phyloP scores from a whole-genome alignment of 2,888 invertebrate species.

The Brachyptera risi region DNA sequence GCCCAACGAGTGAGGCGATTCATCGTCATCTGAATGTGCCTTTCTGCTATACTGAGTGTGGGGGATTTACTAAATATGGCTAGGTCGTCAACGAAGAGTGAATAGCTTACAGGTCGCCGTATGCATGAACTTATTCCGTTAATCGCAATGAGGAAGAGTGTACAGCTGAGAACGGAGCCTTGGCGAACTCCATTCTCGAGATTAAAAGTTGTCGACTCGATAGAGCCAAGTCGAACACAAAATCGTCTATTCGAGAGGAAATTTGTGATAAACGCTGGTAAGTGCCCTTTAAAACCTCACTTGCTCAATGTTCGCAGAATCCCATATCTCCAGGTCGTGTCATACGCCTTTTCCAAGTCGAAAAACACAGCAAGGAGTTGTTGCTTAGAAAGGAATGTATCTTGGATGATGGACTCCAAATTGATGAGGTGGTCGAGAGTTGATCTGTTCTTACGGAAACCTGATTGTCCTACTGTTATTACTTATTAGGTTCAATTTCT shows the following conservation, averaged over 20 bases:
- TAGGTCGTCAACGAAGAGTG: background rate
- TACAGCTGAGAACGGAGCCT: background rate
- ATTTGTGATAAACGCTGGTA: too few relatives aligned
- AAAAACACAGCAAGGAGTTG: conserved; percentile 34
- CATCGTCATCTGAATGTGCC: background rate
- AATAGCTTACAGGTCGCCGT: background rate
- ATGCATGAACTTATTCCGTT: too few relatives aligned
- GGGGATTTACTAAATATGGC: too few relatives aligned
- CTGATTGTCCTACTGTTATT: conserved; percentile 29
- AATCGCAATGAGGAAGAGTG: background rate
- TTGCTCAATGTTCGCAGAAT: conserved; percentile 24
- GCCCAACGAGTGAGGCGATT: background rate
- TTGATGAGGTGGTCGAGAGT: conserved; percentile 17
- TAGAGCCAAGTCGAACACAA: background rate
- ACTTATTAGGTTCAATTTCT: conserved; percentile 28
- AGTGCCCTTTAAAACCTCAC: conserved; percentile 30
- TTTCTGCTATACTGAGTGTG: background rate
- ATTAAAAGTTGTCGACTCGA: background rate
- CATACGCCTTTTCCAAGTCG: conserved; percentile 30
- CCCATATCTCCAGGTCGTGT: conserved; percentile 31
- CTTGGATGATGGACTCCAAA: conserved; percentile 32
- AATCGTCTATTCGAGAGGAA: conserved; percentile 18
- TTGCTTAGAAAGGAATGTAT: conserved; percentile 32
- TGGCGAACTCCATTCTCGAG: conserved; percentile 22
- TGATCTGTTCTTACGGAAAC: conserved; percentile 5